Evolutionary conservation across 2,113 vertebrate species (phyloP), one percentile per base, ranked within the genome.

Genomic region (Erythrocebus patas): DNA sequence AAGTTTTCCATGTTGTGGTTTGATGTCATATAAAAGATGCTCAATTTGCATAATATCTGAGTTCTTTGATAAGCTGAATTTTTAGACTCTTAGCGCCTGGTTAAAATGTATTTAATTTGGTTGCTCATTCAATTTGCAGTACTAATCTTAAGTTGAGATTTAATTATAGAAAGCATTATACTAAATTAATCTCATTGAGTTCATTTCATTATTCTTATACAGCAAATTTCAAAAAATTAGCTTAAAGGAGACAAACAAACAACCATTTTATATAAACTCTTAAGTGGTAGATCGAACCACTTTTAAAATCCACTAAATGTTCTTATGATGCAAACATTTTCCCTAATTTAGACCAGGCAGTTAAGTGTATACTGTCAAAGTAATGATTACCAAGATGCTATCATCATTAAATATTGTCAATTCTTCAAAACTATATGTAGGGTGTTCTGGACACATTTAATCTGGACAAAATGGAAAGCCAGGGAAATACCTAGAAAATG

Each of bases 81-180:
- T 97, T 97, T 64, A 91, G 20, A 85, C 25, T 81, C 48, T 73
- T 50, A 96, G n/a, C 66, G 6, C 11, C 8, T 91, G 91, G 48
- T 93, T 95, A 95, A 98, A 95, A 89, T 11, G 59, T 61, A 91
- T 91, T 98, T 97, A 89, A 96, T 91, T 95, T 96, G 91, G 88
- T 89, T 91, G 52, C 66, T 96, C 94, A 95, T 35, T 96, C 93
- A 59, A 96, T 97, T 92, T 95, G 13, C 25, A 92, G 38, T 72
- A 84, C 78, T 86, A 57, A 90, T 91, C 68, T 94, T 97, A 92
- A 95, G 16, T 97, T 96, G 72, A 14, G 22, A 91, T 96, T 98
- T 96, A 92, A 96, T 96, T 96, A 89, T 75, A 83, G 78, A 97
- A 97, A 93, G 30, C 35, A 91, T 95, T 95, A 90, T 50, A 95